phyloP scores from a whole-genome alignment of 2,113 vertebrate species.

The Lycaon pictus region DNA sequence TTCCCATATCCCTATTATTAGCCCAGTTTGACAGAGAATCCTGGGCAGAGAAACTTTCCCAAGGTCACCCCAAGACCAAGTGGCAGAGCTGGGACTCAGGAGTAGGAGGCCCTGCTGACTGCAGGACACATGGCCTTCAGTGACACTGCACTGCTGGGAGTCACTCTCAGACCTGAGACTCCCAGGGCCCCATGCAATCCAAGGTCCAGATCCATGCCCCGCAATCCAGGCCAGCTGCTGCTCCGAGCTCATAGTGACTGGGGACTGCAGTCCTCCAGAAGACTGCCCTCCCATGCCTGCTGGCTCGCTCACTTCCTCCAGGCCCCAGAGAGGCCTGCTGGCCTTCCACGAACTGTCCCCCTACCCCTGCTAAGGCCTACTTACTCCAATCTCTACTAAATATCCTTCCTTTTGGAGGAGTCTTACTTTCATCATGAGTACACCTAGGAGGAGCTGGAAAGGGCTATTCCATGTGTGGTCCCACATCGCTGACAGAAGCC shows the following conservation, averaged over 20 bases:
- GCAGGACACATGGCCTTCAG: background rate
- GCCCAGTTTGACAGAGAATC: background rate
- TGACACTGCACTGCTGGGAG: rapidly evolving
- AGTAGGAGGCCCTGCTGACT: rapidly evolving
- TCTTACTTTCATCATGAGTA: background rate
- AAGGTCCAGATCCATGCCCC: background rate
- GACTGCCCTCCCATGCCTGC: background rate
- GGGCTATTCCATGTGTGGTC: background rate
- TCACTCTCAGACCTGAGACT: no score
- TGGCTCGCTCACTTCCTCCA: background rate
- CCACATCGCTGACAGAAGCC: background rate
- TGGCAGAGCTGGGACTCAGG: background rate
- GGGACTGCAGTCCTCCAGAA: background rate
- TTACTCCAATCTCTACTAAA: background rate
- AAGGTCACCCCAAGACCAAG: background rate
- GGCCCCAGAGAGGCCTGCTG: background rate
- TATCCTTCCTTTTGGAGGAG: background rate
- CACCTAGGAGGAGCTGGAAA: background rate
- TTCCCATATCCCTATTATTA: background rate
- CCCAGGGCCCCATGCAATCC: background rate
- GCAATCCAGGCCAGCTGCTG: rapidly evolving
- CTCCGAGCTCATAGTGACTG: background rate
- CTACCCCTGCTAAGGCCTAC: no score
- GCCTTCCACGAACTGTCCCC: background rate
- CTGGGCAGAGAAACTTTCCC: background rate